Evolutionary conservation across 2,888 invertebrate species (phyloP).

Genomic region (Scaptomyza caliginosa): DNA sequence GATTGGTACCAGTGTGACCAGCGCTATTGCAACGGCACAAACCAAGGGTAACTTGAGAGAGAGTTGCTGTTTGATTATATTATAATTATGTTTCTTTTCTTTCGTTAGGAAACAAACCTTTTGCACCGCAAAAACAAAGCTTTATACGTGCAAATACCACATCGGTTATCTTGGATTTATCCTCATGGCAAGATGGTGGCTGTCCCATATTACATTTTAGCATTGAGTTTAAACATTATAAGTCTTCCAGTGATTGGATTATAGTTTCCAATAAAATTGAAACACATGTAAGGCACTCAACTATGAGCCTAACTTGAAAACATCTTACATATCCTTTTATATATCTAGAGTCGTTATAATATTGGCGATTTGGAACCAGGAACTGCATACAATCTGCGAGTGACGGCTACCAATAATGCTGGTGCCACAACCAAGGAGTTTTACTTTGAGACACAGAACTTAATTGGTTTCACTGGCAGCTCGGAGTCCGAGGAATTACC

Average conservation of each 20-base stretch:
- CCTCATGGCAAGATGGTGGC: constrained; percentile 92
- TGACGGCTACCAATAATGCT: constrained; percentile 87
- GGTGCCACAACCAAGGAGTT: constrained; percentile 87
- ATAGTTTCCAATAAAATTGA: constrained; percentile 85
- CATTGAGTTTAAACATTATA: constrained; percentile 82
- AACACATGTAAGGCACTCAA: constrained; percentile 81
- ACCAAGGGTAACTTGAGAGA: constrained; percentile 87
- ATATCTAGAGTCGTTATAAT: constrained; percentile 82
- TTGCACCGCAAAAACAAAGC: constrained; percentile 88
- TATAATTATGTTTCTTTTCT: not conserved
- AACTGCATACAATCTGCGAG: constrained; percentile 85
- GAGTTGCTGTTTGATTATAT: too few species aligned
- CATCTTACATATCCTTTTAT: not conserved
- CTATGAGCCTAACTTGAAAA: too few species aligned
- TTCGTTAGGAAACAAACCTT: constrained; percentile 86
- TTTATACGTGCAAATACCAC: constrained; percentile 91
- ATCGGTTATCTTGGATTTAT: constrained; percentile 89
- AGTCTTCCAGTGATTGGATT: constrained; percentile 82
- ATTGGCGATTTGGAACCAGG: constrained; percentile 85
- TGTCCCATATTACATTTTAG: constrained; percentile 90
- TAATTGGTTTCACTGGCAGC: constrained; percentile 83
- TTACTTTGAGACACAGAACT: constrained; percentile 86
- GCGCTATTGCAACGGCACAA: constrained; percentile 87
- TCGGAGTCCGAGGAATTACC: constrained; percentile 69
- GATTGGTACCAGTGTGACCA: constrained; percentile 90